A percentile compares a stretch with the other conserved stretches of the same genome.
Evolutionary conservation across 2,888 invertebrate genomes (phyloP).

Genomic region (Tetropium fuscum): DNA sequence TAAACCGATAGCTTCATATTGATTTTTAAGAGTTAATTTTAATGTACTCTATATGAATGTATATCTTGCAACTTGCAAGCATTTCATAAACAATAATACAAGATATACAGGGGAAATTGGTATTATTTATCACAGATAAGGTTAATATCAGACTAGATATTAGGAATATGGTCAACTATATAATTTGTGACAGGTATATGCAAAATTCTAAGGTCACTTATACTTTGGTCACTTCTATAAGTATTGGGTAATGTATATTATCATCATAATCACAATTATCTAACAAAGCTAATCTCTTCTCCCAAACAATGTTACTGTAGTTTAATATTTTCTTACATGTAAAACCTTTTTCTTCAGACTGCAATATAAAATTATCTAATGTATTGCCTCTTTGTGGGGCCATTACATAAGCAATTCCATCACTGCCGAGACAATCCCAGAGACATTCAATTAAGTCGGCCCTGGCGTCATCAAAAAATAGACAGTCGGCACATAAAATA

Average conservation of each 20-base stretch:
- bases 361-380: slow-evolving; percentile 75
- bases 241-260: slow-evolving; percentile 78
- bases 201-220: slow-evolving; percentile 62
- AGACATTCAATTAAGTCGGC: slow-evolving; percentile 76
- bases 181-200: slow-evolving; percentile 38
- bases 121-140: slow-evolving; percentile 66
- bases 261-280: slow-evolving; percentile 74
- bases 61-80: slow-evolving; percentile 8
- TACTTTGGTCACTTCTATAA: slow-evolving; percentile 73
- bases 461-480: slow-evolving; percentile 82
- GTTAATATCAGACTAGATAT: slow-evolving; percentile 63
- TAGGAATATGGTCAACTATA: slow-evolving; percentile 51
- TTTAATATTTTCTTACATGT: slow-evolving; percentile 69
- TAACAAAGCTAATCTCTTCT: slow-evolving; percentile 73
- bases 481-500: slow-evolving; percentile 82
- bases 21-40: too few species aligned
- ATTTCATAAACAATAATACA: slow-evolving; percentile 19
- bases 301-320: slow-evolving; percentile 77
- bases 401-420: slow-evolving; percentile 79
- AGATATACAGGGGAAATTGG: slow-evolving; percentile 61
- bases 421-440: slow-evolving; percentile 71
- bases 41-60: too few species aligned
- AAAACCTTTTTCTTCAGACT: slow-evolving; percentile 73
- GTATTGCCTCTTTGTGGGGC: slow-evolving; percentile 82
- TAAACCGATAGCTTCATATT: too few species aligned